phyloP scores from a whole-genome alignment of 2,888 invertebrate species.

The Drosophila mercatorum region DNA sequence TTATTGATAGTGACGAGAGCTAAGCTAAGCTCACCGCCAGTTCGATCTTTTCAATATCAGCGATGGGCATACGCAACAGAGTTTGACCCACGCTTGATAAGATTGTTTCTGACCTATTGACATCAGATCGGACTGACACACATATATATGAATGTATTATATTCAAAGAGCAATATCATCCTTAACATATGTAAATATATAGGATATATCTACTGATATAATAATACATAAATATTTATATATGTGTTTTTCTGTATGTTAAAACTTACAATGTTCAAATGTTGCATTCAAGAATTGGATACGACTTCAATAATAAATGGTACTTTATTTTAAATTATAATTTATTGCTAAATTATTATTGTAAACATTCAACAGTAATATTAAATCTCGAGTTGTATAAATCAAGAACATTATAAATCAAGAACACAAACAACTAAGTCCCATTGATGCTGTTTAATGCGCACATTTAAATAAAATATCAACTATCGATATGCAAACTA shows the following conservation, averaged over 20 bases:
- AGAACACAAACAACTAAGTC: not conserved
- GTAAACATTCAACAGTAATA: too few relatives aligned
- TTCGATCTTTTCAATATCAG: conserved; percentile 8
- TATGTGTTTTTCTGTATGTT: too few relatives aligned
- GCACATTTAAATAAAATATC: not conserved
- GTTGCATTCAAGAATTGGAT: not conserved
- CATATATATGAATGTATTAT: not conserved
- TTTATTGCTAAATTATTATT: not conserved
- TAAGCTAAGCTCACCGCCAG: not conserved
- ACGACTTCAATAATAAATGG: not conserved
- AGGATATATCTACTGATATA: too few relatives aligned
- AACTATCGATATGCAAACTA: not conserved
- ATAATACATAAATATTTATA: too few relatives aligned
- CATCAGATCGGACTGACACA: not conserved
- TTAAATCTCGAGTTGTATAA: too few relatives aligned
- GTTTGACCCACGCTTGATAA: conserved; percentile 12
- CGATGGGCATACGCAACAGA: not conserved
- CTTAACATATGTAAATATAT: too few relatives aligned
- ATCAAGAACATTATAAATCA: not conserved
- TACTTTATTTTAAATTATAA: not conserved
- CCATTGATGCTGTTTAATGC: not conserved
- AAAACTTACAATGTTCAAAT: not conserved
- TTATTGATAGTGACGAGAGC: not conserved
- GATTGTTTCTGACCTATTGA: conserved; percentile 30
- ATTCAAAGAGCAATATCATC: not conserved